Evolutionary conservation across 2,113 vertebrate genomes (phyloP).

Genomic region (Pedetes capensis): DNA sequence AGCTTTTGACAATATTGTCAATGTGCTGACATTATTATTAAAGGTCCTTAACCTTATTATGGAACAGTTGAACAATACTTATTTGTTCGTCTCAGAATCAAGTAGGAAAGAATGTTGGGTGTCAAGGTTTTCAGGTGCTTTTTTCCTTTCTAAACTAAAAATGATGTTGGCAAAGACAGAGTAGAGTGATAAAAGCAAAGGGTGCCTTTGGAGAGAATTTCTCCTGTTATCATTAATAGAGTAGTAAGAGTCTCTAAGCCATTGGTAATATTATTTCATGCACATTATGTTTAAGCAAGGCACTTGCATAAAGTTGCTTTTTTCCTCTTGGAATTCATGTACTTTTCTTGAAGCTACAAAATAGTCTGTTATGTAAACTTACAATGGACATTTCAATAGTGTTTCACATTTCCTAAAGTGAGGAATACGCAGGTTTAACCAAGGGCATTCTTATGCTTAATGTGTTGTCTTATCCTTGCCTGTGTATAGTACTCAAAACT

Average conservation of each 20-base stretch:
- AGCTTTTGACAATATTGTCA: constrained; percentile 23
- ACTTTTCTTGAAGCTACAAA: not conserved
- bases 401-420: not conserved
- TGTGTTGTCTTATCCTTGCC: not conserved
- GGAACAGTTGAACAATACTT: constrained; percentile 51
- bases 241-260: not conserved
- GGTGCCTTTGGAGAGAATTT: not conserved
- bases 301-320: constrained; percentile 42
- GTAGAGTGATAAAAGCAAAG: constrained; percentile 25
- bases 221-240: not conserved
- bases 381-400: not conserved
- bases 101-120: constrained; percentile 22
- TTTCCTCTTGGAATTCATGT: not conserved
- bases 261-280: not conserved
- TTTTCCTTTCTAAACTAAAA: constrained; percentile 41
- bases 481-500: not conserved
- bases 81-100: constrained; percentile 38
- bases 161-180: constrained; percentile 39
- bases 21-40: constrained; percentile 53
- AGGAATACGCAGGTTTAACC: not conserved
- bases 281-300: constrained; percentile 52
- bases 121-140: constrained; percentile 67
- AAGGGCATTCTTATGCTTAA: not conserved
- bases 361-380: constrained; percentile 24
- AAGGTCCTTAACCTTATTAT: constrained; percentile 57